Percentiles rank a stretch among this genome's conserved stretches.
Conservation (phyloP, 1,140 invertebrate genomes). For the Ptiloglossa arizonensis region DNA sequence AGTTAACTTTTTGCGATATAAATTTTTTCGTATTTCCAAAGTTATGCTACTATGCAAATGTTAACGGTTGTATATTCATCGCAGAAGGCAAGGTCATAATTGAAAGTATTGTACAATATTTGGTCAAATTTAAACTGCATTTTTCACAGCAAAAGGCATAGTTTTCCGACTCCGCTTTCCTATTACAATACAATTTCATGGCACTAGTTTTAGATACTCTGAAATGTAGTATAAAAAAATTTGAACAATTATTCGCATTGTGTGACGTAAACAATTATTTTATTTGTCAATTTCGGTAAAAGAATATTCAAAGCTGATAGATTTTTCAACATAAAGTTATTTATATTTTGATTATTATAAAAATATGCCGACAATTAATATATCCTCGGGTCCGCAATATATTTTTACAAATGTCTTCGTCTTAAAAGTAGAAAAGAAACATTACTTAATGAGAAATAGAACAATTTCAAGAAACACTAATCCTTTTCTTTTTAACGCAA, state of each 20-base stretch:
- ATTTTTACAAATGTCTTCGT: constrained; percentile 21
- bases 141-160: constrained; percentile 1
- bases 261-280: constrained; percentile 17
- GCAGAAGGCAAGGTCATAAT: neutral
- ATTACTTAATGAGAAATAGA: constrained; percentile 19
- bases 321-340: constrained; percentile 13
- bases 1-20: neutral
- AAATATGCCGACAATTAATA: constrained; percentile 29
- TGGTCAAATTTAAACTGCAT: neutral
- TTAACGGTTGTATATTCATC: constrained; percentile 14
- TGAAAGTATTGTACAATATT: constrained; percentile 2
- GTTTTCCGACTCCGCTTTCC: constrained; percentile 19
- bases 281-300: constrained; percentile 6
- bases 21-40: neutral
- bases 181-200: constrained; percentile 32
- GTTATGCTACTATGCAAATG: constrained; percentile 35
- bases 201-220: constrained; percentile 33
- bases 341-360: constrained; percentile 38
- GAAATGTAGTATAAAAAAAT: neutral
- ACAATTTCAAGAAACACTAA: constrained; percentile 16
- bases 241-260: neutral
- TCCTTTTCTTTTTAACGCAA: constrained; percentile 4
- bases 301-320: constrained; percentile 25
- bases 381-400: constrained; percentile 19
- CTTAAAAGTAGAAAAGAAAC: constrained; percentile 35